phyloP scores from a whole-genome alignment of 2,888 invertebrate species.

The Thymelicus lineola region DNA sequence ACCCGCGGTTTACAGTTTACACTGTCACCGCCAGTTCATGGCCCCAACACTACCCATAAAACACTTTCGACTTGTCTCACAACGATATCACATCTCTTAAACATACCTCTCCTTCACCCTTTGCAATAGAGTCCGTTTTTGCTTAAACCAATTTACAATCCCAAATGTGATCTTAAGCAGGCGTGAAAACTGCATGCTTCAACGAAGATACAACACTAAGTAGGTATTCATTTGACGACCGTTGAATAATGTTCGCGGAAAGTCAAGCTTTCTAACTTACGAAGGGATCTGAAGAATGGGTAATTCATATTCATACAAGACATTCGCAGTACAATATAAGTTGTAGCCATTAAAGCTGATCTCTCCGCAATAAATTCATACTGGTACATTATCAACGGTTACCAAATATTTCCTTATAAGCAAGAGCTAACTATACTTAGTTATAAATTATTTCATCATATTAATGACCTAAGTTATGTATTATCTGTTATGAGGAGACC shows the following conservation, averaged over 20 bases:
- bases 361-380: neutral
- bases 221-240: constrained; percentile 64
- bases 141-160: constrained; percentile 22
- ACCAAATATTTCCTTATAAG: neutral
- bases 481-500: no score
- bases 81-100: constrained; percentile 38
- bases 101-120: constrained; percentile 44
- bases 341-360: constrained; percentile 1
- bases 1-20: constrained; percentile 71
- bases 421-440: neutral
- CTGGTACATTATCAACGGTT: neutral
- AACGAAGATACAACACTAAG: constrained; percentile 65
- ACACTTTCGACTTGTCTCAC: constrained; percentile 60
- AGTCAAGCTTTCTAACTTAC: constrained; percentile 66
- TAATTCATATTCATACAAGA: constrained; percentile 29
- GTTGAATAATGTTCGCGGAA: constrained; percentile 62
- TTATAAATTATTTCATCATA: no score
- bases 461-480: no score
- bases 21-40: constrained; percentile 73
- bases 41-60: constrained; percentile 71
- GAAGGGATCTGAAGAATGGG: constrained; percentile 31
- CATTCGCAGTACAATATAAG: neutral
- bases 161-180: constrained; percentile 49
- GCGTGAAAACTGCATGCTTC: constrained; percentile 63
- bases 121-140: constrained; percentile 51